These are phyloP conservation scores for Cyclargus thomasi DNA, from an alignment of 1,140 invertebrate species.

Conservation along the genomic window DNA sequence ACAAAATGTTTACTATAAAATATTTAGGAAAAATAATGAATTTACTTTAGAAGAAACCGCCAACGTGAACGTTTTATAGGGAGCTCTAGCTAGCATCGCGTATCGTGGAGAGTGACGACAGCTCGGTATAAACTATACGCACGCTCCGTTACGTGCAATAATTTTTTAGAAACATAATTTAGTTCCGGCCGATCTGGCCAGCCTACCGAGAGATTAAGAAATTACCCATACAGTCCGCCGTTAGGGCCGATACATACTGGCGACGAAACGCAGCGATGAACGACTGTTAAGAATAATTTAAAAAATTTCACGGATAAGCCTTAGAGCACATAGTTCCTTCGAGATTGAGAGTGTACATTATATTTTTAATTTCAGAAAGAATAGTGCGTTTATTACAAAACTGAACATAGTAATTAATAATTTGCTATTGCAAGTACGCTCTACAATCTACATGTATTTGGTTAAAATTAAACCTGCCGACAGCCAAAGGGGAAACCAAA, in stretches of 20 bases:
- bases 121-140: not conserved
- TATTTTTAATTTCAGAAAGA: too few species aligned
- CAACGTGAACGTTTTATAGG: not conserved
- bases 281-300: too few species aligned
- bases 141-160: constrained; percentile 14
- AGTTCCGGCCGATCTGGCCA: constrained; percentile 21
- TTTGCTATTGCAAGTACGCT: too few species aligned
- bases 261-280: not conserved
- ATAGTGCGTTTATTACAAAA: too few species aligned
- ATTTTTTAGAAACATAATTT: constrained; percentile 23
- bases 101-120: not conserved
- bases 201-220: constrained; percentile 15
- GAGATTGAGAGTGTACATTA: too few species aligned
- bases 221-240: constrained; percentile 12
- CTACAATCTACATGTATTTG: too few species aligned
- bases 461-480: too few species aligned
- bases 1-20: not conserved
- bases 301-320: too few species aligned
- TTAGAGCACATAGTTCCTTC: too few species aligned
- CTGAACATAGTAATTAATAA: too few species aligned
- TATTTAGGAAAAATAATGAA: not conserved
- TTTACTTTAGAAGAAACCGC: not conserved
- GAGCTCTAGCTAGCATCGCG: not conserved
- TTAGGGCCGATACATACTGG: not conserved
- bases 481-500: too few species aligned